A percentile compares a stretch with the other conserved stretches of the same genome.
These are phyloP conservation scores for Aleiodes alternator DNA, from an alignment of 2,888 invertebrate genomes.

Conservation along the genomic window DNA sequence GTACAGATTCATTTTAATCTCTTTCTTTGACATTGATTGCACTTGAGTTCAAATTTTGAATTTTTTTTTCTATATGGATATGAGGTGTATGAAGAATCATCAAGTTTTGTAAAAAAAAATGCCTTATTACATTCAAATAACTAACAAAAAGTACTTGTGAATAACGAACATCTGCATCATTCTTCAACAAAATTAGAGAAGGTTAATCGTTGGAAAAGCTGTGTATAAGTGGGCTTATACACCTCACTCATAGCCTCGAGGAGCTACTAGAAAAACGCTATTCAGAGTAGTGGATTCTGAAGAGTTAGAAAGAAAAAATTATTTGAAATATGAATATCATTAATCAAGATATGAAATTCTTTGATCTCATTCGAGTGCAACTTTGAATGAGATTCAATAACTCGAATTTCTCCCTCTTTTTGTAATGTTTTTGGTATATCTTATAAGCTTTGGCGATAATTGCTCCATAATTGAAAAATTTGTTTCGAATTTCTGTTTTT, in stretches of 20 bases:
- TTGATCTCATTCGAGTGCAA: too few species aligned
- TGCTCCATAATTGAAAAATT: too few species aligned
- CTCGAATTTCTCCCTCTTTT: too few species aligned
- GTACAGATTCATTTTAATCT: too few species aligned
- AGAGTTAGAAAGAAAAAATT: constrained; percentile 4
- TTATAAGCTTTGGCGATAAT: too few species aligned
- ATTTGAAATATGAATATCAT: background rate
- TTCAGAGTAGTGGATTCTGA: constrained; percentile 4
- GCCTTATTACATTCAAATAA: background rate
- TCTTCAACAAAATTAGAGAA: constrained; percentile 6
- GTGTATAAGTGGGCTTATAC: constrained; percentile 8
- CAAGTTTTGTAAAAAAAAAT: constrained; percentile 5
- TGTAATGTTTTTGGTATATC: too few species aligned
- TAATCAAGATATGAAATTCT: too few species aligned
- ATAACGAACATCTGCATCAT: constrained; percentile 21
- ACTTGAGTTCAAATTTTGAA: too few species aligned
- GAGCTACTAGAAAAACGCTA: background rate
- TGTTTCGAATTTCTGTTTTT: too few species aligned
- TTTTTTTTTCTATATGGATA: too few species aligned
- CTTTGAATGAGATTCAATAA: too few species aligned
- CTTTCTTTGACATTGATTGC: too few species aligned
- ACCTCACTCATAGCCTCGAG: background rate
- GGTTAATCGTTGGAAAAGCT: constrained; percentile 24
- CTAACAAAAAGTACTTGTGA: constrained; percentile 9
- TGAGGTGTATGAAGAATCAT: background rate